phyloP scores from a whole-genome alignment of 1,140 invertebrate genomes.

The Drosophila guanche region DNA sequence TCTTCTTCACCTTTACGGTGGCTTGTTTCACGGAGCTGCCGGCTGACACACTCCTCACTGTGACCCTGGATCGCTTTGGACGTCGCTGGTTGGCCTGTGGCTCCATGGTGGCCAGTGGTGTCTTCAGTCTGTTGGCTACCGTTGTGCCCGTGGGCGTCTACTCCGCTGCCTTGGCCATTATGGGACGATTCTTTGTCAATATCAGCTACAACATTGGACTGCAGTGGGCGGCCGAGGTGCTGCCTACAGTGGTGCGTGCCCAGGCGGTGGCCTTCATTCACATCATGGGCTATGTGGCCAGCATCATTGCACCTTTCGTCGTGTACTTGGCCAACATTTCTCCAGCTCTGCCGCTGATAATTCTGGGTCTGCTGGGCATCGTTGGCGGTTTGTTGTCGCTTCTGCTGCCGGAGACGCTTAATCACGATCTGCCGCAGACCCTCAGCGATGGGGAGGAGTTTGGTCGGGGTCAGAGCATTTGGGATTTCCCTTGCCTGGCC shows the following conservation, averaged over 20 bases:
- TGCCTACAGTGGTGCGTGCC: conserved; percentile 93
- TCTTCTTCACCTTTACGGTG: conserved; percentile 93
- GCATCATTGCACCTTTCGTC: conserved; percentile 92
- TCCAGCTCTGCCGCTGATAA: conserved; percentile 88
- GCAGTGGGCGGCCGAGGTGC: conserved; percentile 93
- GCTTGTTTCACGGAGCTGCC: conserved; percentile 89
- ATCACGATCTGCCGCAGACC: conserved; percentile 92
- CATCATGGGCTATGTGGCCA: conserved; percentile 93
- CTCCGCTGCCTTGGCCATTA: conserved; percentile 89
- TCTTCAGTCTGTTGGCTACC: conserved; percentile 91
- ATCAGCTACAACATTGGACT: conserved; percentile 95
- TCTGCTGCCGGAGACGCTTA: conserved; percentile 92
- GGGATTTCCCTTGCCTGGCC: conserved; percentile 90
- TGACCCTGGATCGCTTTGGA: conserved; percentile 92
- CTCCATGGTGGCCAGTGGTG: conserved; percentile 91
- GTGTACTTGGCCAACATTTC: conserved; percentile 90
- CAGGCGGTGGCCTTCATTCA: conserved; percentile 94
- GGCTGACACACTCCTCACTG: conserved; percentile 91
- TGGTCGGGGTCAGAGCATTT: conserved; percentile 90
- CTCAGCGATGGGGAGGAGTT: conserved; percentile 93
- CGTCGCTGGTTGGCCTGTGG: conserved; percentile 92
- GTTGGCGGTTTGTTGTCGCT: conserved; percentile 89
- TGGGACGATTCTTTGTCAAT: conserved; percentile 92
- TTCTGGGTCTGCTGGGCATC: conserved; percentile 90
- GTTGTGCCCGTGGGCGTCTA: conserved; percentile 88